Conservation (phyloP, 2,888 invertebrate species). For the Zonitis immaculata region DNA sequence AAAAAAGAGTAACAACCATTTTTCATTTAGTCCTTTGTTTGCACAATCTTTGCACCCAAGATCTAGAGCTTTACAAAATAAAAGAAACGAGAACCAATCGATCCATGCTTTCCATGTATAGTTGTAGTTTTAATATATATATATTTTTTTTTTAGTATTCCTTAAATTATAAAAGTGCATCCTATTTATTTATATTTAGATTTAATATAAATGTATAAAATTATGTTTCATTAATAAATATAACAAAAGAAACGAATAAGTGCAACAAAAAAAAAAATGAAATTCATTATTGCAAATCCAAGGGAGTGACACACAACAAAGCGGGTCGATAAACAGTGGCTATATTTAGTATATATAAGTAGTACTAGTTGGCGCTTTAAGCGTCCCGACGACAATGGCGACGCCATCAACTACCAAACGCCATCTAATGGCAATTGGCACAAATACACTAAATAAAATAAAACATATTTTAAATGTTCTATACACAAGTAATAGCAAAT, state of each 20-base stretch:
- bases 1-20: too few relatives aligned
- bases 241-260: too few relatives aligned
- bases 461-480: too few relatives aligned
- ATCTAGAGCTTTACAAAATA: background rate
- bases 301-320: constrained; percentile 34
- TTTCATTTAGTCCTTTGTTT: background rate
- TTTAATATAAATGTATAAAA: background rate
- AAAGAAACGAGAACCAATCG: background rate
- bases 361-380: background rate
- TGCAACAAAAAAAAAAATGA: background rate
- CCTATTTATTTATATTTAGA: too few relatives aligned
- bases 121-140: constrained; percentile 21
- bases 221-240: background rate
- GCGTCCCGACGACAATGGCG: background rate
- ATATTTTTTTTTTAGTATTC: background rate
- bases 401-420: constrained; percentile 8
- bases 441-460: background rate
- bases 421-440: constrained; percentile 10
- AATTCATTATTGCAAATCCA: constrained; percentile 17
- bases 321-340: constrained; percentile 27
- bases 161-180: too few relatives aligned
- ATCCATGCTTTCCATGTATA: constrained; percentile 16
- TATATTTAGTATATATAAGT: constrained; percentile 19
- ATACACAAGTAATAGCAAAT: too few relatives aligned
- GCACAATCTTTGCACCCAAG: background rate